Base-by-base conservation (phyloP, 2,797 vertebrate species). In the Apogon hyalosoma region DNA sequence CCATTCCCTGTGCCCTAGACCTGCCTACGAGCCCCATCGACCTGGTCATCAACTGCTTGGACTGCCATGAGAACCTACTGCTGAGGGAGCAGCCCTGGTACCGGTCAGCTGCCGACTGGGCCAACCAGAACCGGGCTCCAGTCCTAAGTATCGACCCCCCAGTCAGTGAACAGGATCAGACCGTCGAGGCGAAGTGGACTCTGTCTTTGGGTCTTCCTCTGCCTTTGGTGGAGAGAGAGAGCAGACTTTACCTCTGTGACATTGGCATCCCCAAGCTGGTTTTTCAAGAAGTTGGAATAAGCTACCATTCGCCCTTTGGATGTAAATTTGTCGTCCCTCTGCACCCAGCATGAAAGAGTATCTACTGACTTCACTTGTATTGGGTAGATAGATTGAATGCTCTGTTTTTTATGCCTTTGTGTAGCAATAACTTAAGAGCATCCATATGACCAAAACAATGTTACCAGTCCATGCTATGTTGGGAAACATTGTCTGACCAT, bases 241-340 rank as follows among this genome's bases (percentile, higher is more conserved):
- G 95, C n/a, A 92, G 95, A 0, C 84, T 97, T n/a, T 97, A 97
- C 82, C 89, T 97, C 56, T 97, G 96, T 52, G 96, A 98, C 90
- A 94, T 97, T 11, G 96, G 96, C 72, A 93, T 97, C 50, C 96
- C 96, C 1, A 94, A 95, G 57, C 92, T 94, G 76, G 94, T 98
- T 39, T 98, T 96, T 72, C 93, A 95, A 64, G 95, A 98, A 63
- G 95, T 96, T 77, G 96, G 95, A 68, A 95, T 98, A 84, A 90
- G 82, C 81, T 97, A 97, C 88, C 95, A 94, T 83, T 98, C 96
- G 0, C 96, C 95, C 15, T 98, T 98, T 0, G 96, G 96, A 77
- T 96, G 95, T 91, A 98, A 98, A 87, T 97, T 97, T 0, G 95
- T 96, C 77, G 96, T 98, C 77, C 95, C 95, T 0, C 81, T 98